Percentiles rank a stretch among this genome's conserved stretches.
Conservation (phyloP, 2,888 invertebrate species). For the Odontocerum albicorne region DNA sequence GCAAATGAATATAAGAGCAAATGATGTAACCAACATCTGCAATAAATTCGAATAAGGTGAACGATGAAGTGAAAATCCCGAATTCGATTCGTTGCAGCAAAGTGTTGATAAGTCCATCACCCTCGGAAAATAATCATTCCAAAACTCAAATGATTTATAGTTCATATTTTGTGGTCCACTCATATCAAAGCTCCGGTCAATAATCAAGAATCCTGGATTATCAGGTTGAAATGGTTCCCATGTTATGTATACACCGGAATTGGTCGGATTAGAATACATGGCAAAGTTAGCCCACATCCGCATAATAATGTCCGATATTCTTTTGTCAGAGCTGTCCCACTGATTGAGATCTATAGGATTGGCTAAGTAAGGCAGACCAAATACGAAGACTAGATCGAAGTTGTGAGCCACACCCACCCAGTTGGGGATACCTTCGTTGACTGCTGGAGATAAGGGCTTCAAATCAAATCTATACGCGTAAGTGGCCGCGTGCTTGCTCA, state of each 20-base stretch:
- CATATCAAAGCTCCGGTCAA: slow-evolving; percentile 78
- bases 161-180: slow-evolving; percentile 67
- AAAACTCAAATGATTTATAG: slow-evolving; percentile 78
- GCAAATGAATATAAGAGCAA: slow-evolving; percentile 12
- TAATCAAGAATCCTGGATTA: slow-evolving; percentile 70
- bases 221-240: slow-evolving; percentile 73
- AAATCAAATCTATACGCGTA: slow-evolving; percentile 77
- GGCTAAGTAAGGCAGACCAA: slow-evolving; percentile 77
- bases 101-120: slow-evolving; percentile 71
- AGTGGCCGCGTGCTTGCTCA: slow-evolving; percentile 63
- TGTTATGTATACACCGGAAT: slow-evolving; percentile 69
- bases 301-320: slow-evolving; percentile 79
- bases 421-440: slow-evolving; percentile 67
- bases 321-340: slow-evolving; percentile 79
- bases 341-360: slow-evolving; percentile 59
- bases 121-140: slow-evolving; percentile 83
- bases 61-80: slow-evolving; percentile 12
- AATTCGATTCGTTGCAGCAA: slow-evolving; percentile 67
- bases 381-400: slow-evolving; percentile 79
- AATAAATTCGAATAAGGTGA: slow-evolving; percentile 9
- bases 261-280: slow-evolving; percentile 70
- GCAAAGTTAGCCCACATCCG: slow-evolving; percentile 79
- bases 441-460: slow-evolving; percentile 67
- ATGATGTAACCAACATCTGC: neutral
- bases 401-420: slow-evolving; percentile 83